A percentile compares a stretch with the other conserved stretches of the same genome.
Conservation (phyloP, 2,888 invertebrate genomes). For the Gandaritis pyraliata region DNA sequence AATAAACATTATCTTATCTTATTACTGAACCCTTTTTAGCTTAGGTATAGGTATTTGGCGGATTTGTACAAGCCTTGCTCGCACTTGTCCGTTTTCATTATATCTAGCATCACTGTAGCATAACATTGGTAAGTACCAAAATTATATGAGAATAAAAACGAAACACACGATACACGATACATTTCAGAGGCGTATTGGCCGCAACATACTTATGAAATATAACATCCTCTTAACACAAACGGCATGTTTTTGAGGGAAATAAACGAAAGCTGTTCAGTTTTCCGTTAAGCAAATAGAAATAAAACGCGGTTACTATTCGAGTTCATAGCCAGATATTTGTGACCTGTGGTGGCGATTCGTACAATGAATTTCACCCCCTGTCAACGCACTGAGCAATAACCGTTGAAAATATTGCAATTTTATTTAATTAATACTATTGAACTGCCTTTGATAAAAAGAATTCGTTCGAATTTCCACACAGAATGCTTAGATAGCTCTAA, state of each 20-base stretch:
- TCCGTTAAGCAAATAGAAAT: constrained; percentile 42
- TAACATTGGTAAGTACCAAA: no score
- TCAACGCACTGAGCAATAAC: constrained; percentile 57
- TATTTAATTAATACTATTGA: constrained; percentile 70
- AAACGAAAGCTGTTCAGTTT: constrained; percentile 41
- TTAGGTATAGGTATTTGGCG: no score
- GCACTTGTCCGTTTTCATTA: no score
- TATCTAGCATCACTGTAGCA: no score
- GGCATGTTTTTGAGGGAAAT: constrained; percentile 35
- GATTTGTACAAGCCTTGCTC: no score
- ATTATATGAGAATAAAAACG: no score
- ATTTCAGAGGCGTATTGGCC: constrained; percentile 43
- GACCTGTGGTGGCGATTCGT: constrained; percentile 30
- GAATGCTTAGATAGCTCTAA: not conserved
- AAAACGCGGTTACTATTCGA: constrained; percentile 31
- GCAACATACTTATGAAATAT: constrained; percentile 56
- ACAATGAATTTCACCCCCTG: constrained; percentile 59
- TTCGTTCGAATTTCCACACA: not conserved
- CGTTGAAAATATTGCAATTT: constrained; percentile 68
- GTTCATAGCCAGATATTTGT: constrained; percentile 32
- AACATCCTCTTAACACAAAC: constrained; percentile 48
- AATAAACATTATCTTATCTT: no score
- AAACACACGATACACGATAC: no score
- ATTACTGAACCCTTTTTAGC: no score
- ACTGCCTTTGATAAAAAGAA: constrained; percentile 14